A percentile compares a stretch with the other conserved stretches of the same genome.
Evolutionary conservation across 1,140 invertebrate genomes (phyloP).

Genomic region (Euura saliciscinereae): DNA sequence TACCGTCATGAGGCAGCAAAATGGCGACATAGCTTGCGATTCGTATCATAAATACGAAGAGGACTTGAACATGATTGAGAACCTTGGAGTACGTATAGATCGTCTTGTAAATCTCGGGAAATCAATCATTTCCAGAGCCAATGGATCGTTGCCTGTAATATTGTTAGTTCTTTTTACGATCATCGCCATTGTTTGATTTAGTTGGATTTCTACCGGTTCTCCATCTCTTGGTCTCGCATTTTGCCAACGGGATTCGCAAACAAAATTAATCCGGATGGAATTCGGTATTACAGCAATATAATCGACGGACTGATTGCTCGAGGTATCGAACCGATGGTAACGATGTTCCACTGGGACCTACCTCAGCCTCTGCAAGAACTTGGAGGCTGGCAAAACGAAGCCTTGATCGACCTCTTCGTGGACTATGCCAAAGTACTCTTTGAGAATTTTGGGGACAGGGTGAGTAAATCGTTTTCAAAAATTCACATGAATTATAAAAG

Average conservation of each 20-base stretch:
- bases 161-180: no score
- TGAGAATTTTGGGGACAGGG: slow-evolving; percentile 37
- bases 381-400: slow-evolving; percentile 35
- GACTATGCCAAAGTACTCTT: slow-evolving; percentile 35
- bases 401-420: slow-evolving; percentile 29
- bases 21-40: slow-evolving; percentile 70
- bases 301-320: slow-evolving; percentile 64
- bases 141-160: no score
- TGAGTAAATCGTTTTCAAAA: slow-evolving; percentile 19
- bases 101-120: no score
- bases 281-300: slow-evolving; percentile 68
- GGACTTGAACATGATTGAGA: slow-evolving; percentile 66
- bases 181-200: neutral
- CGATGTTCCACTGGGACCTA: slow-evolving; percentile 67
- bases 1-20: slow-evolving; percentile 47
- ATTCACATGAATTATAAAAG: slow-evolving; percentile 12
- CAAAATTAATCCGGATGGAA: slow-evolving; percentile 55
- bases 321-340: slow-evolving; percentile 63
- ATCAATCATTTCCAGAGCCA: no score
- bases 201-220: slow-evolving; percentile 59
- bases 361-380: slow-evolving; percentile 54
- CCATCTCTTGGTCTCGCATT: slow-evolving; percentile 64
- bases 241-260: slow-evolving; percentile 58
- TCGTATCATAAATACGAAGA: slow-evolving; percentile 71
- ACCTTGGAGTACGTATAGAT: slow-evolving; percentile 55